Conservation (phyloP, 2,113 vertebrate species). For the Neogobius melanostomus region DNA sequence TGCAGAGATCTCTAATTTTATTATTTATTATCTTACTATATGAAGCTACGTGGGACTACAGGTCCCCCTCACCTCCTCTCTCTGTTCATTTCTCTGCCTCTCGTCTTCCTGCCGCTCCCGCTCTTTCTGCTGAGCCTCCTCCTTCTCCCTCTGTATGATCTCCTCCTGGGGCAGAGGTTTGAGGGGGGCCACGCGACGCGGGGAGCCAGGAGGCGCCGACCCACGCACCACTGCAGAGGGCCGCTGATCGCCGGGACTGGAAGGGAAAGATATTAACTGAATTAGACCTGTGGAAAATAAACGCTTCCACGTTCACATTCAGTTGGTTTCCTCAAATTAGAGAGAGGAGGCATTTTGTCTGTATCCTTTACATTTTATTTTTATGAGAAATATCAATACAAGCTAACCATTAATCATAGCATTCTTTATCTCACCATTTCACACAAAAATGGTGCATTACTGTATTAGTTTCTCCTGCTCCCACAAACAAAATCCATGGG, state of each 20-base stretch:
- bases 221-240: conserved; percentile 54
- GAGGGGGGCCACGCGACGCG: conserved; percentile 51
- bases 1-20: no score
- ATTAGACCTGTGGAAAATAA: conserved; percentile 5
- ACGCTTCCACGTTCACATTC: background rate
- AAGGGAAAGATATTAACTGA: conserved; percentile 6
- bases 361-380: no score
- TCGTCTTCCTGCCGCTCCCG: conserved; percentile 53
- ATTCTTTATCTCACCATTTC: no score
- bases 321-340: no score
- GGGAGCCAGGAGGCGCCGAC: conserved; percentile 57
- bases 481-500: no score
- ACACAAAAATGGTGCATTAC: no score
- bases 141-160: conserved; percentile 66
- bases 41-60: background rate
- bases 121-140: conserved; percentile 70
- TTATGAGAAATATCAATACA: no score
- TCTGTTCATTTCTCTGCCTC: conserved; percentile 51
- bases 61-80: conserved; percentile 58
- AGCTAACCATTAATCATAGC: no score
- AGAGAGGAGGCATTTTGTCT: no score
- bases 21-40: no score
- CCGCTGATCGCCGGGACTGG: conserved; percentile 68
- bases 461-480: no score
- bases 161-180: conserved; percentile 64